Base-by-base conservation (phyloP, 2,797 vertebrate species). In the Sebastes steindachneri region DNA sequence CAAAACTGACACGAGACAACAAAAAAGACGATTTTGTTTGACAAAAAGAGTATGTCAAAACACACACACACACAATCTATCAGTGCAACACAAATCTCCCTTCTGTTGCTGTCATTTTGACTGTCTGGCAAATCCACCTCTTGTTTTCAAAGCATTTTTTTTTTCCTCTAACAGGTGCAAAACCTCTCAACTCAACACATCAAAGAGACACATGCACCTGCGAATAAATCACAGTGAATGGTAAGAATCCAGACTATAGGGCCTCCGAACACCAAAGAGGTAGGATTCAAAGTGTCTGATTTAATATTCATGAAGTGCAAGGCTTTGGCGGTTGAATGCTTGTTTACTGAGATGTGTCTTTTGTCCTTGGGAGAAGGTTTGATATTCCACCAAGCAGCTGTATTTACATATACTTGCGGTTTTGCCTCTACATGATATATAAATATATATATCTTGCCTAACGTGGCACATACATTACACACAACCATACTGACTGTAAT, bases 251-350 rank as follows among this genome's bases (percentile, higher is more conserved):
- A 89, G 87, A 91, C 88, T 77, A 53, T 53, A 62, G 73, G 87
- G 86, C 84, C 89, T 84, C 81, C 88, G 19, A 90, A 91, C 90
- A 93, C 90, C 92, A 93, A 92, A 94, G 92, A 91, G 92, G 83
- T 68, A 88, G 87, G 90, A 93, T 95, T 94, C 88, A 94, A 92
- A 94, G 92, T 88, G 92, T 83, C 89, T 91, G 80, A 89, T 94
- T 94, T 94, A 88, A 94, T 95, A 95, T 95, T 94, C 93, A 96
- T 94, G 93, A 93, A 82, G 85, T 87, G 86, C 75, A 84, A 71
- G 86, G 92, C 92, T 95, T 92, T 93, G 89, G 91, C 88, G 92
- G 90, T 91, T 93, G 90, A 89, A 89, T 75, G 88, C 93, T 89
- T 93, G 92, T 94, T 95, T 95, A 93, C 92, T 57, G 84, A 90